These are phyloP conservation scores for Biston stratarius DNA, from an alignment of 2,888 invertebrate species.

Conservation along the genomic window DNA sequence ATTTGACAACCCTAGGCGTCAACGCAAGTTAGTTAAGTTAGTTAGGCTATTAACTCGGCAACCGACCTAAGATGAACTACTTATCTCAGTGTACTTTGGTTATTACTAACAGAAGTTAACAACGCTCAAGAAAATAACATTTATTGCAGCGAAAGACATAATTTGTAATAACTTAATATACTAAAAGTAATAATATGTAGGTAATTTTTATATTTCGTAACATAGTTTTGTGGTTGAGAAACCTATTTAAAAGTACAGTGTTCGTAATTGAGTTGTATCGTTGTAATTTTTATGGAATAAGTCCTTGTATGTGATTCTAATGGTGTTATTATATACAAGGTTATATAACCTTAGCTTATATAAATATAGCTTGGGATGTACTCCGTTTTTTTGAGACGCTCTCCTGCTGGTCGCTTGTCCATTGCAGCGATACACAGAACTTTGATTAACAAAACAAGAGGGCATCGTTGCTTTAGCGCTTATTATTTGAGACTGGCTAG, in stretches of 20 bases:
- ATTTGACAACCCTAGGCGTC: too few relatives aligned
- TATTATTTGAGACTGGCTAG: too few relatives aligned
- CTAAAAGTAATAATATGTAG: conserved; percentile 8
- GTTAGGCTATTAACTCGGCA: too few relatives aligned
- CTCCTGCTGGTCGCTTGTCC: too few relatives aligned
- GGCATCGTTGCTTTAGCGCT: too few relatives aligned
- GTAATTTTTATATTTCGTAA: conserved; percentile 25
- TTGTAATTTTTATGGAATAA: not conserved
- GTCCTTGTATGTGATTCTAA: not conserved
- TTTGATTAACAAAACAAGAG: too few relatives aligned
- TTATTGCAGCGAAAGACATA: conserved; percentile 11
- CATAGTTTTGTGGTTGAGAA: conserved; percentile 22
- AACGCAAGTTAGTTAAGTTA: too few relatives aligned
- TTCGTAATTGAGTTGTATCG: conserved; percentile 12
- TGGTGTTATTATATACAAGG: not conserved
- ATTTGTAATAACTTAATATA: conserved; percentile 23
- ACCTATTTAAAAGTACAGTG: conserved; percentile 17
- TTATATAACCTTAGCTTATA: too few relatives aligned
- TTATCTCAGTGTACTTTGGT: not conserved
- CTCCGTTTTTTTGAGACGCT: too few relatives aligned
- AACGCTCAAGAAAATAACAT: conserved; percentile 14
- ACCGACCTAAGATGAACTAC: too few relatives aligned
- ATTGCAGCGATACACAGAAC: too few relatives aligned
- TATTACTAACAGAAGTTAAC: conserved; percentile 7
- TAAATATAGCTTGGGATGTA: too few relatives aligned